A percentile compares a stretch with the other conserved stretches of the same genome.
phyloP scores from a whole-genome alignment of 2,888 invertebrate species.

The Argynnis bischoffii region DNA sequence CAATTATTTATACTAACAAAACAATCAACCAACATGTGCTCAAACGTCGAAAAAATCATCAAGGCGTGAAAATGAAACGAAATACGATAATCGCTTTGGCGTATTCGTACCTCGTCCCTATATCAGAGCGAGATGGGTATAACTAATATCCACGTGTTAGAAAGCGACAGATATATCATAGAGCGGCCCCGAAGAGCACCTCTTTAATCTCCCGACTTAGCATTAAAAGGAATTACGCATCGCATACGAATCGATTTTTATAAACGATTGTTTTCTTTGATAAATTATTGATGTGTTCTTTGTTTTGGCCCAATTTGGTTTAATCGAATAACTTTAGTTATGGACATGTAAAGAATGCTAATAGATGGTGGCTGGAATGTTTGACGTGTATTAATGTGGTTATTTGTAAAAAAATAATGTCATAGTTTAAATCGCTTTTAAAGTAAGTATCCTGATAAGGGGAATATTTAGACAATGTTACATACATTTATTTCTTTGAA shows the following conservation, averaged over 20 bases:
- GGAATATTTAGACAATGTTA: background rate
- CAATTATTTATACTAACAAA: conserved; percentile 17
- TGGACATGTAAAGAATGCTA: conserved; percentile 7
- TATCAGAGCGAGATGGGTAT: conserved; percentile 40
- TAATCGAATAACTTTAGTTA: conserved; percentile 7
- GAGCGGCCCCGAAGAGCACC: conserved; percentile 18
- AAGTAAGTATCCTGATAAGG: background rate
- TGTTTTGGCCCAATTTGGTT: conserved; percentile 22
- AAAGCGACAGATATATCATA: conserved; percentile 41
- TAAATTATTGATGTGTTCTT: conserved; percentile 39
- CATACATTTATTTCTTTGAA: background rate
- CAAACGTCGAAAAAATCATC: conserved; percentile 30
- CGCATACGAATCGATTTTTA: conserved; percentile 39
- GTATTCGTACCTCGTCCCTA: conserved; percentile 7
- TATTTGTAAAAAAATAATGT: background rate
- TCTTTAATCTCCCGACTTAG: conserved; percentile 35
- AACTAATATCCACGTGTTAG: conserved; percentile 23
- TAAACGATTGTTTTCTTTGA: conserved; percentile 35
- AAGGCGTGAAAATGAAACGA: conserved; percentile 35
- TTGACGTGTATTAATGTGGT: background rate
- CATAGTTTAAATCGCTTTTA: background rate
- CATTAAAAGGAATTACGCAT: conserved; percentile 47
- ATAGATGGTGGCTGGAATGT: background rate
- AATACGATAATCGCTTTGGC: conserved; percentile 32
- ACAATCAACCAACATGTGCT: conserved; percentile 21